Evolutionary conservation across 2,888 invertebrate genomes (phyloP).

Genomic region (Arrhopalites spinosus): DNA sequence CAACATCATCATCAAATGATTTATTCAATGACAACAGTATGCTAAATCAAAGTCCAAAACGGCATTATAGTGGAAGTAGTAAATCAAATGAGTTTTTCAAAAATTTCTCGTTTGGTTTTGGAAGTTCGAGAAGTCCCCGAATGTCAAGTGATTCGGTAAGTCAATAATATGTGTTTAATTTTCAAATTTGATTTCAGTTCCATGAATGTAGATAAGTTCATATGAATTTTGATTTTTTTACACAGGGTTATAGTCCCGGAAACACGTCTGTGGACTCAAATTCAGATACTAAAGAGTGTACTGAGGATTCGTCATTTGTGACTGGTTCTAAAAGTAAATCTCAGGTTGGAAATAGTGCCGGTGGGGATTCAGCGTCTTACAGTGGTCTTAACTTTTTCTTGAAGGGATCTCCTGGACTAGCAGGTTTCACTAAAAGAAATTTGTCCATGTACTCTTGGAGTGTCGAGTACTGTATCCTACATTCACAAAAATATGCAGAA

Average conservation of each 20-base stretch:
- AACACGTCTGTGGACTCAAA: constrained; percentile 53
- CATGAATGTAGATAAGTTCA: no score
- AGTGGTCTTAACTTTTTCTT: constrained; percentile 56
- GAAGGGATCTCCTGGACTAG: constrained; percentile 44
- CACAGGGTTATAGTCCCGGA: constrained; percentile 49
- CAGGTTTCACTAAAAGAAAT: constrained; percentile 58
- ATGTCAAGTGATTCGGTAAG: constrained; percentile 56
- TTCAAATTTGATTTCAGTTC: no score
- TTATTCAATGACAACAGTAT: constrained; percentile 14
- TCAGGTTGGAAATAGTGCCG: constrained; percentile 41
- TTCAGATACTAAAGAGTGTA: constrained; percentile 45
- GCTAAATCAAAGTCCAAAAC: constrained; percentile 25
- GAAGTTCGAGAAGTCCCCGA: constrained; percentile 50
- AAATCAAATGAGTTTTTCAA: constrained; percentile 48
- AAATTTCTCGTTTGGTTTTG: constrained; percentile 45
- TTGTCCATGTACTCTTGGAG: constrained; percentile 74
- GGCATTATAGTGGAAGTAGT: constrained; percentile 39
- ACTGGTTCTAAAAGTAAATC: constrained; percentile 48
- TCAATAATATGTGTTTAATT: no score
- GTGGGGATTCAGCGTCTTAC: constrained; percentile 42
- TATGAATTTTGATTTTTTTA: no score
- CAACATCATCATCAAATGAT: constrained; percentile 12
- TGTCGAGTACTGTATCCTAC: constrained; percentile 92
- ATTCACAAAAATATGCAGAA: constrained; percentile 52
- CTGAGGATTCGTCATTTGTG: constrained; percentile 34